These are phyloP conservation scores for Sycophila sp. DNA, from an alignment of 1,140 invertebrate genomes.

Conservation along the genomic window DNA sequence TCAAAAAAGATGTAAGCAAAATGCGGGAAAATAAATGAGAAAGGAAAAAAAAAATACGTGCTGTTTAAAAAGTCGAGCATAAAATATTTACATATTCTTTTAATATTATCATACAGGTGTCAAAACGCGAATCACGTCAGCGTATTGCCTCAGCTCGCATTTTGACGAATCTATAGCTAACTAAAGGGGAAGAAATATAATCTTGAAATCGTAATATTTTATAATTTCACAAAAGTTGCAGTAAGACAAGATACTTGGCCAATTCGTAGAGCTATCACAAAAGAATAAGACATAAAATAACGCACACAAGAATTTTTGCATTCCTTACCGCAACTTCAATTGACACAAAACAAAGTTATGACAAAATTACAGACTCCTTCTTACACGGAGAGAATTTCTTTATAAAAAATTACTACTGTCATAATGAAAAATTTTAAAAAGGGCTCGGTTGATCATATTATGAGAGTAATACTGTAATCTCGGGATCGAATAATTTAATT, in stretches of 20 bases:
- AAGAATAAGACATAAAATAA: neutral
- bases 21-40: constrained; percentile 7
- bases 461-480: too few species aligned
- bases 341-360: neutral
- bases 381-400: constrained; percentile 3
- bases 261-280: too few species aligned
- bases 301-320: neutral
- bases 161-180: constrained; percentile 15
- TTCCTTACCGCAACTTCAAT: neutral
- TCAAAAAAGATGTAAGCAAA: constrained; percentile 21
- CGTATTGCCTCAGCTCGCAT: neutral
- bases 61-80: constrained; percentile 23
- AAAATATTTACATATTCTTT: constrained; percentile 23
- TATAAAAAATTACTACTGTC: too few species aligned
- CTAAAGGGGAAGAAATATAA: constrained; percentile 11
- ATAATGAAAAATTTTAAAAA: too few species aligned
- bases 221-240: neutral
- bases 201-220: neutral
- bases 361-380: constrained; percentile 13
- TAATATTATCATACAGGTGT: neutral
- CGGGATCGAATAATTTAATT: too few species aligned
- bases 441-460: too few species aligned
- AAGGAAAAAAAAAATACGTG: constrained; percentile 1
- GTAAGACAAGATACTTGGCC: neutral
- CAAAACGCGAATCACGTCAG: constrained; percentile 9